Percentiles rank a stretch among this genome's conserved stretches.
These are phyloP conservation scores for Pelosia muscerda DNA, from an alignment of 2,888 invertebrate genomes.

Conservation along the genomic window DNA sequence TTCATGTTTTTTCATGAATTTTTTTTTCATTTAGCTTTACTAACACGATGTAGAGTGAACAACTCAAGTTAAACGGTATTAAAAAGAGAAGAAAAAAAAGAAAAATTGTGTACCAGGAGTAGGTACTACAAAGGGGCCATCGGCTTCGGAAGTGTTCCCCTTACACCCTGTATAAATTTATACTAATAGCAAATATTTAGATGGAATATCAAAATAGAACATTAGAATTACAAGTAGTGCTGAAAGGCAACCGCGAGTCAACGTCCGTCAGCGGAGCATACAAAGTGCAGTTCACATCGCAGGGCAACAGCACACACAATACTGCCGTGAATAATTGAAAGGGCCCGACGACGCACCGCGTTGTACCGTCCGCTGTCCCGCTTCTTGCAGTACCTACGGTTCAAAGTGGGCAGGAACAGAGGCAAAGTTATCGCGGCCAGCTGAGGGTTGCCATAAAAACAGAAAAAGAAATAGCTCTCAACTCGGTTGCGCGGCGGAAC, in stretches of 20 bases:
- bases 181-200: conserved; percentile 15
- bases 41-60: no score
- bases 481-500: background rate
- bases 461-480: conserved; percentile 17
- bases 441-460: conserved; percentile 43
- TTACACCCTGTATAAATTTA: no score
- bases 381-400: conserved; percentile 45
- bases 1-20: no score
- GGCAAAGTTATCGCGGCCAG: conserved; percentile 53
- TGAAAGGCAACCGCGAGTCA: conserved; percentile 47
- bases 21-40: no score
- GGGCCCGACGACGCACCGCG: conserved; percentile 62
- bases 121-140: no score
- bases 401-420: conserved; percentile 41
- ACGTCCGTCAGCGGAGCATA: conserved; percentile 52
- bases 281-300: conserved; percentile 55
- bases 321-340: conserved; percentile 77
- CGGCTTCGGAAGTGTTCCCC: no score
- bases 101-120: no score
- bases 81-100: no score
- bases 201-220: conserved; percentile 15
- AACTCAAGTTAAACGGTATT: no score
- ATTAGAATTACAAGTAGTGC: conserved; percentile 18
- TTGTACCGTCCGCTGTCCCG: conserved; percentile 55
- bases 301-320: conserved; percentile 62